phyloP scores from a whole-genome alignment of 2,797 vertebrate species.

The Anguilla anguilla region DNA sequence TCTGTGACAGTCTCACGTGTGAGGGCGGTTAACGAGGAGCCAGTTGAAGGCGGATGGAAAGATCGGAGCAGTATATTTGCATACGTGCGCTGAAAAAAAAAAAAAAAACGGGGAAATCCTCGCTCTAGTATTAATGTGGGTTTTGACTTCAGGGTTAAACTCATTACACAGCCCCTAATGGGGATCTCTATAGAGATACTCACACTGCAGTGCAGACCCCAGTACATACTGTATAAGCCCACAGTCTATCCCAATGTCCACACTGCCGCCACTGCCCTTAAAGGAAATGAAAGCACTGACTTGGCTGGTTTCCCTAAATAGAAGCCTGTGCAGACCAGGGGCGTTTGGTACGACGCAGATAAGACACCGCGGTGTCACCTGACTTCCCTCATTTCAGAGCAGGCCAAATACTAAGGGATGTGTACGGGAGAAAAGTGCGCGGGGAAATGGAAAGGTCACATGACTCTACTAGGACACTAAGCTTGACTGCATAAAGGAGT shows the following conservation, averaged over 20 bases:
- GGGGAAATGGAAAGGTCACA: not conserved
- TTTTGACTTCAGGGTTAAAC: not conserved
- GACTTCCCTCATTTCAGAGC: not conserved
- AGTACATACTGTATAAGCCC: not conserved
- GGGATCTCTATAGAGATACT: not conserved
- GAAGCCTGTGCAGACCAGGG: not conserved
- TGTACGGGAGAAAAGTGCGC: not conserved
- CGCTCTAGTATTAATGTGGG: not conserved
- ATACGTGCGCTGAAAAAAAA: not conserved
- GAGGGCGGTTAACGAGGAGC: not conserved
- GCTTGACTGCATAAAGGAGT: not conserved
- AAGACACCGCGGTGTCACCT: not conserved
- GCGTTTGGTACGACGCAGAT: not conserved
- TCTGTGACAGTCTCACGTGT: too few relatives aligned
- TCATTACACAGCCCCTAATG: not conserved
- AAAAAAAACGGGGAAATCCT: not conserved
- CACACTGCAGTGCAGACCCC: not conserved
- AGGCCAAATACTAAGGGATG: not conserved
- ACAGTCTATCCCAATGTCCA: not conserved
- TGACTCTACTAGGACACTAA: not conserved
- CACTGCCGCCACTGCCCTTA: not conserved
- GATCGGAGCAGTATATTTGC: not conserved
- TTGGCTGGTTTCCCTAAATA: not conserved
- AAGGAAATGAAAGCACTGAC: not conserved
- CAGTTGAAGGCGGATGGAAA: not conserved